phyloP scores from a whole-genome alignment of 1,140 invertebrate genomes.

The Drosophila yakuba region DNA sequence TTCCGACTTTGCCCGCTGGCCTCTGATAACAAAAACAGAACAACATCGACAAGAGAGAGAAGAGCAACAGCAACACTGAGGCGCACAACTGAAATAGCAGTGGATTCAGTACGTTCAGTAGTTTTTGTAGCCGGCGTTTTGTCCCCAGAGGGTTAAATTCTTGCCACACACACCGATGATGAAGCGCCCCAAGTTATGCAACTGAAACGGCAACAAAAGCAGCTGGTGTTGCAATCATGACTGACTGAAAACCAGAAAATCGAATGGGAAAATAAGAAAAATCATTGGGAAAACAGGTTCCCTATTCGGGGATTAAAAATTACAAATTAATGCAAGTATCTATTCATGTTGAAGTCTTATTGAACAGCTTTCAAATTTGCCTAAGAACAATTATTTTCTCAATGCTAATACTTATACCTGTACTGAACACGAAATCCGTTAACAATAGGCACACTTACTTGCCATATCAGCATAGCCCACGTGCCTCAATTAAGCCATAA shows the following conservation, averaged over 20 bases:
- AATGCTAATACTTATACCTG: too few species aligned
- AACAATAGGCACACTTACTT: background rate
- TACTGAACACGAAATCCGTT: background rate
- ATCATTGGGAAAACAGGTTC: background rate
- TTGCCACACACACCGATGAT: constrained; percentile 15
- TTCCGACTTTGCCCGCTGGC: constrained; percentile 38
- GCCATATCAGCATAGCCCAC: background rate
- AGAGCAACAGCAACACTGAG: background rate
- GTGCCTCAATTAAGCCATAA: constrained; percentile 34
- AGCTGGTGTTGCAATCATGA: constrained; percentile 42
- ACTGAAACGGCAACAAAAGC: constrained; percentile 22
- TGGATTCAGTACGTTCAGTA: constrained; percentile 22
- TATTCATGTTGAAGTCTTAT: too few species aligned
- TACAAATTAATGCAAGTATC: too few species aligned
- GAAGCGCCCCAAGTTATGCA: constrained; percentile 46
- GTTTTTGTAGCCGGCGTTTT: constrained; percentile 39
- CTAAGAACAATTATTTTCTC: too few species aligned
- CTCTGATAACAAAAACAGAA: constrained; percentile 52
- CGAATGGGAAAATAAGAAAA: constrained; percentile 21
- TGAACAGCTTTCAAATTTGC: too few species aligned
- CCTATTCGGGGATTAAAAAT: too few species aligned
- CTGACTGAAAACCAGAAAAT: constrained; percentile 16
- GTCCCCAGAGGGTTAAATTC: constrained; percentile 28
- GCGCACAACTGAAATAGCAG: constrained; percentile 11
- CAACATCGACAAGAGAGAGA: constrained; percentile 7